Base-by-base conservation (phyloP, 2,113 vertebrate genomes). In the Dolichallabes microphthalmus region DNA sequence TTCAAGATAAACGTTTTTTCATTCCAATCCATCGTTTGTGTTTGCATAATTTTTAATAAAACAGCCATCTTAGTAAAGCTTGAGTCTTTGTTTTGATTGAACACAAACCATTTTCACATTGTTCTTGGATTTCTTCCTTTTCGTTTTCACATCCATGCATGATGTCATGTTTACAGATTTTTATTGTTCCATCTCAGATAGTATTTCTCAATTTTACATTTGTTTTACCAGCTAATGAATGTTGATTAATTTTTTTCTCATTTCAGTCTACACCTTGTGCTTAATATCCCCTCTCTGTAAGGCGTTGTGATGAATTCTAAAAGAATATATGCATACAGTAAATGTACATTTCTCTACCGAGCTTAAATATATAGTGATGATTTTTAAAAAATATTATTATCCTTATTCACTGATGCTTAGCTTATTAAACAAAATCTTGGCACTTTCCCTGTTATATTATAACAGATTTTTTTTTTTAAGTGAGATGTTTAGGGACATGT, bases 11-110 rank as follows among this genome's bases (percentile, higher is more conserved):
- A 45, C 32, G 55, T 88, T 88, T 73, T 35, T 80, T 32, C 88
- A 85, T 85, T 85, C 2, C 83, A 83, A 66, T 69, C 50, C 83
- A 85, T 85, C 63, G 45, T 84, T 84, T 79, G 66, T 61, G 86
- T 86, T 82, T 80, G 76, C 83, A 83, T 86, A 1, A 57, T 87
- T 83, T 87, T 85, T 32, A 86, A 89, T 87, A 88, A 85, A 89
- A 87, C 69, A 83, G 71, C 57, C 80, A 85, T 81, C 66, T 83
- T 86, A 87, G 83, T 83, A 89, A 87, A 89, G 77, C 58, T 71
- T 22, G 69, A 39, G 55, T 87, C 39, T 80, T 89, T 89, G 88
- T 89, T 80, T 85, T 85, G 27, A 80, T 87, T 89, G 35, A 53
- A 63, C 12, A 22, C 60, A 32, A 57, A n/a, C 60, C 61, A 53